These are phyloP conservation scores for Aphodius sticticus DNA, from an alignment of 2,888 invertebrate genomes.

Conservation along the genomic window DNA sequence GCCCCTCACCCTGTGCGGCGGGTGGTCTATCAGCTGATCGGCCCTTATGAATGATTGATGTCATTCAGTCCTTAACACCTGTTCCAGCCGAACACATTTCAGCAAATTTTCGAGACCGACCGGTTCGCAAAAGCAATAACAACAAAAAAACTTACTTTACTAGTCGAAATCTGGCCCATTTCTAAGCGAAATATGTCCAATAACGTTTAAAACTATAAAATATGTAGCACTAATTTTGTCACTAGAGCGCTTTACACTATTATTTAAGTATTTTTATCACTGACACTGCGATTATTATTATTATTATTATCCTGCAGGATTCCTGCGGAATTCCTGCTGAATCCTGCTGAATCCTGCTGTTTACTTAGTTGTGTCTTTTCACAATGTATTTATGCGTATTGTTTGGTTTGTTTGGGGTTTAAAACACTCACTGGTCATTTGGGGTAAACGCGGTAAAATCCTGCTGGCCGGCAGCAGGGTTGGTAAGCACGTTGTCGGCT, in stretches of 20 bases:
- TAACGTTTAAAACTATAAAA: not conserved
- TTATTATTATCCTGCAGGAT: not conserved
- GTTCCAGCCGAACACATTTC: constrained; percentile 30
- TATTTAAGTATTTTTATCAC: not conserved
- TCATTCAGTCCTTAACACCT: constrained; percentile 45
- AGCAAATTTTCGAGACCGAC: not conserved
- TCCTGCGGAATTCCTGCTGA: not conserved
- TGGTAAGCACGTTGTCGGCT: constrained; percentile 24
- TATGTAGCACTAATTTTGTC: not conserved
- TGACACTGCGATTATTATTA: not conserved
- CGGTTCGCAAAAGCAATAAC: too few relatives aligned
- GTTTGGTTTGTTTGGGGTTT: not conserved
- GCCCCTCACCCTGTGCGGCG: constrained; percentile 17
- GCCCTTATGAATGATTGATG: constrained; percentile 45
- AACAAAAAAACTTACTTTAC: constrained; percentile 4
- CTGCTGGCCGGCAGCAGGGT: constrained; percentile 19
- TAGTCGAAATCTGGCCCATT: not conserved
- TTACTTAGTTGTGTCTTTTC: constrained; percentile 5
- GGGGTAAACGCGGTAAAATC: constrained; percentile 8
- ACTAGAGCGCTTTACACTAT: not conserved
- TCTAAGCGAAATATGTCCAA: not conserved
- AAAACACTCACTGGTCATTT: not conserved
- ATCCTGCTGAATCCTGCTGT: not conserved
- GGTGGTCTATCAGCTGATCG: constrained; percentile 37
- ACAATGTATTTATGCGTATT: not conserved